Percentiles rank a stretch among this genome's conserved stretches.
phyloP scores from a whole-genome alignment of 2,113 vertebrate genomes.

The Elachura formosa region DNA sequence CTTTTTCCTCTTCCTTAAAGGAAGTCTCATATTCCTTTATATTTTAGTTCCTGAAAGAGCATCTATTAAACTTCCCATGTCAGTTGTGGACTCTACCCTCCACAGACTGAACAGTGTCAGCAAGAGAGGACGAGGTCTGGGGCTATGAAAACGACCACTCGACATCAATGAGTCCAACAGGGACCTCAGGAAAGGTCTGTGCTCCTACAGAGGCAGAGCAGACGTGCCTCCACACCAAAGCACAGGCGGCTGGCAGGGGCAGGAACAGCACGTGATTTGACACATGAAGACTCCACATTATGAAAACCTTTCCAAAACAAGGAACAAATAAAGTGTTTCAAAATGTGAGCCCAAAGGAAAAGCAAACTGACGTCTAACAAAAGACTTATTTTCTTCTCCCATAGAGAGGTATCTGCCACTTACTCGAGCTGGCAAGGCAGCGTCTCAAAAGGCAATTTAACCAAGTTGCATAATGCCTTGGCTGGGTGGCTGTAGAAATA shows the following conservation, averaged over 20 bases:
- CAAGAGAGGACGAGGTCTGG: not conserved
- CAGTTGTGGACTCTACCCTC: not conserved
- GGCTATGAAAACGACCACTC: not conserved
- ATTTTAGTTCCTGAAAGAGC: not conserved
- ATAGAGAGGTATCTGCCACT: constrained; percentile 47
- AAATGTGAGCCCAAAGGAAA: constrained; percentile 46
- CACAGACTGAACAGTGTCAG: not conserved
- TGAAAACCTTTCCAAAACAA: not conserved
- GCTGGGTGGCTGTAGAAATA: constrained; percentile 42
- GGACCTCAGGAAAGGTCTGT: not conserved
- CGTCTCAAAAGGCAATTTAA: constrained; percentile 52
- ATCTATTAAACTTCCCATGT: not conserved
- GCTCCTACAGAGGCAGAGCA: not conserved
- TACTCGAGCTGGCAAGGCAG: constrained; percentile 56
- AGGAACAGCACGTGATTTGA: not conserved
- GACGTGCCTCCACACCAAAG: not conserved
- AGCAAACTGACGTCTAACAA: constrained; percentile 10
- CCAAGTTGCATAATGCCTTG: constrained; percentile 54
- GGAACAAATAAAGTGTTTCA: constrained; percentile 21
- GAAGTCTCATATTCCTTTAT: too few species aligned
- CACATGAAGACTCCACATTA: not conserved
- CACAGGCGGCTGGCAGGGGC: not conserved
- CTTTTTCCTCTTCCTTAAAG: not conserved
- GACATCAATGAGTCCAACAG: not conserved
- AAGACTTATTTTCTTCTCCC: constrained; percentile 34